These are phyloP conservation scores for Tauraco hartlaubi DNA, from an alignment of 2,797 vertebrate genomes.

Conservation along the genomic window DNA sequence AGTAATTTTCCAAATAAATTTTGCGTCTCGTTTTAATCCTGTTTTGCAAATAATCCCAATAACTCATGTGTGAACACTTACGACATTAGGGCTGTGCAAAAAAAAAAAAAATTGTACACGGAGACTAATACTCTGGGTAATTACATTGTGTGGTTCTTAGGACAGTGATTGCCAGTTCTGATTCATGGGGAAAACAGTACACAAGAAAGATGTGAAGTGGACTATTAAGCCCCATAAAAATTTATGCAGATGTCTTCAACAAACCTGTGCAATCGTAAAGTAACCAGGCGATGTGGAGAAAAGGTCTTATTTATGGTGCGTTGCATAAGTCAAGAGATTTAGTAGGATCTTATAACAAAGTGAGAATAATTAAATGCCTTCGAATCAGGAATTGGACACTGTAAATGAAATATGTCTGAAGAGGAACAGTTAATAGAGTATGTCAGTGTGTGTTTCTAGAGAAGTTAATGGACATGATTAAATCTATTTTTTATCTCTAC, in stretches of 20 bases:
- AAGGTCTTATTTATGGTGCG: slow-evolving; percentile 36
- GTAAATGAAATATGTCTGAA: slow-evolving; percentile 10
- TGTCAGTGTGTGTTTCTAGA: slow-evolving; percentile 5
- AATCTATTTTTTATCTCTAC: slow-evolving; percentile 18
- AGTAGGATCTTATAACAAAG: slow-evolving; percentile 30
- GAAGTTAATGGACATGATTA: not conserved
- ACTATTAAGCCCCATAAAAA: slow-evolving; percentile 9
- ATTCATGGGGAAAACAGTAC: not conserved
- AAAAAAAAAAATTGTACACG: not conserved
- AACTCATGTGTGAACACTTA: not conserved
- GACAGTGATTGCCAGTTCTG: not conserved
- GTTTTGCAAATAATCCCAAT: slow-evolving; percentile 52
- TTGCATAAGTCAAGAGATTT: slow-evolving; percentile 50
- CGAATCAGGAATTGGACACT: not conserved
- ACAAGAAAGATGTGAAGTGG: not conserved
- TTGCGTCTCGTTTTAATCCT: not conserved
- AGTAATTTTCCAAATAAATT: slow-evolving; percentile 50
- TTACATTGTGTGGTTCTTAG: not conserved
- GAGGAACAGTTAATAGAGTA: slow-evolving; percentile 37
- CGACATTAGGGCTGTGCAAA: accelerated
- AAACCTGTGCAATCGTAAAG: not conserved
- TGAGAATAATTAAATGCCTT: slow-evolving; percentile 45
- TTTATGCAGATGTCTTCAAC: slow-evolving; percentile 18
- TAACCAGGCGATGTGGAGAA: not conserved
- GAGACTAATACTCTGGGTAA: not conserved